A percentile compares a stretch with the other conserved stretches of the same genome.
Conservation (phyloP, 2,888 invertebrate genomes). For the Euplexia lucipara region DNA sequence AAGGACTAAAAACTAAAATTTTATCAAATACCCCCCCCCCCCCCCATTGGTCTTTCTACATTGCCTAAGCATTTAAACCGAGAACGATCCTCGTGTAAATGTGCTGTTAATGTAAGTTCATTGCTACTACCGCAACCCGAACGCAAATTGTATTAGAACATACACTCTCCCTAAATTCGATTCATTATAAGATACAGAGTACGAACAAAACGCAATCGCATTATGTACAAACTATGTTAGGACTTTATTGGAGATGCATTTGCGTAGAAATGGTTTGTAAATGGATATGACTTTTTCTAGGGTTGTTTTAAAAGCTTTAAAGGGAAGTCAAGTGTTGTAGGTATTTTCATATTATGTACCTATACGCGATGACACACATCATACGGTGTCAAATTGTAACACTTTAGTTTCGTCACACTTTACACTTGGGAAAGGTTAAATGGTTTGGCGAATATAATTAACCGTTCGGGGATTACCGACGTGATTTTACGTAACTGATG, state of each 20-base stretch:
- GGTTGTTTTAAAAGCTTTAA: conserved; percentile 3
- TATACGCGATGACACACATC: no score
- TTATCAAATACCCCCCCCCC: no score
- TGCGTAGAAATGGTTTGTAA: conserved; percentile 29
- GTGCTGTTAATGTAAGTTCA: conserved; percentile 22
- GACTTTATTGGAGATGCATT: conserved; percentile 44
- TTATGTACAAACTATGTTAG: conserved; percentile 40
- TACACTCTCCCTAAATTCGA: conserved; percentile 49
- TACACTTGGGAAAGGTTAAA: no score
- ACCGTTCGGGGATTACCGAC: no score
- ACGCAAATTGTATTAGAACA: conserved; percentile 42
- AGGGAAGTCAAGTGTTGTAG: not conserved
- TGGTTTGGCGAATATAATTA: no score
- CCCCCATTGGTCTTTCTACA: no score
- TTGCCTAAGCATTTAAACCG: not conserved
- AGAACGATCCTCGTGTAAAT: not conserved
- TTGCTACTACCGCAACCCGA: conserved; percentile 29
- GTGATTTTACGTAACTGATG: no score
- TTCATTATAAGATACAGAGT: conserved; percentile 47
- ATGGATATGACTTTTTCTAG: conserved; percentile 12
- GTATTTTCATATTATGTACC: no score
- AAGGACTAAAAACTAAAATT: no score
- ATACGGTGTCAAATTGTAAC: no score
- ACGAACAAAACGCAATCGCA: conserved; percentile 22
- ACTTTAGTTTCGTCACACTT: no score